Base-by-base conservation (phyloP, 2,797 vertebrate genomes). In the Sphaeramia orbicularis region DNA sequence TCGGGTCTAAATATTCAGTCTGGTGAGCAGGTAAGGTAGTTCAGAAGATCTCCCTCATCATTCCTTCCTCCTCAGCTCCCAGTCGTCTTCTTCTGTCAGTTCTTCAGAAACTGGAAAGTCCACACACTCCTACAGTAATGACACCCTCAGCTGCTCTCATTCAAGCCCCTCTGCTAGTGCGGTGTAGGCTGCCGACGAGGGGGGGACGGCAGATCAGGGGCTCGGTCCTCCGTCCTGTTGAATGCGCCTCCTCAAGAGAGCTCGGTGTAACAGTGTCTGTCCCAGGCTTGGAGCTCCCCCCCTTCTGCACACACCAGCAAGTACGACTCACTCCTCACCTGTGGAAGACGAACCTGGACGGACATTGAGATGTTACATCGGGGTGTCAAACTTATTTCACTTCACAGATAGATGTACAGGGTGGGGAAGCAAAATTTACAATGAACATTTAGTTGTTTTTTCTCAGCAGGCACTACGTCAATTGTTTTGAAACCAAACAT, bases 261-360 rank as follows among this genome's bases (percentile, higher is more conserved):
- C 56, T 89, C 83, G 1, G 77, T 61, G 16, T 56, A 73, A 60
- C 68, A 70, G 42, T 65, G 72, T 57, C 85, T 76, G 15, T 74
- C 57, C 90, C 90, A 90, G 65, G 78, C 79, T 42, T 81, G 81
- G 32, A 88, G 53, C 13, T 77, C 82, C n/a, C 67, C 68, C n/a
- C 79, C 78, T 45, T 63, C 65, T 15, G 86, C 88, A 76, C 90
- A 94, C 67, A 86, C 86, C 72, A 93, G 80, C 78, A 94, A 57
- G 69, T 93, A 93, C 0, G 83, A 89, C 85, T 93, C 92, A 91
- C 75, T 81, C 70, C 51, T 92, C 74, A 84, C 85, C 72, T 76
- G 86, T 47, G 91, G 90, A 62, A 83, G 71, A 14, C 48, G 80
- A 64, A 89, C 82, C 93, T 94, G 65, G 1, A 71, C 19, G 32